Percentiles rank a stretch among this genome's conserved stretches.
Conservation (phyloP, 2,797 vertebrate genomes). For the Enteromius treurensis region DNA sequence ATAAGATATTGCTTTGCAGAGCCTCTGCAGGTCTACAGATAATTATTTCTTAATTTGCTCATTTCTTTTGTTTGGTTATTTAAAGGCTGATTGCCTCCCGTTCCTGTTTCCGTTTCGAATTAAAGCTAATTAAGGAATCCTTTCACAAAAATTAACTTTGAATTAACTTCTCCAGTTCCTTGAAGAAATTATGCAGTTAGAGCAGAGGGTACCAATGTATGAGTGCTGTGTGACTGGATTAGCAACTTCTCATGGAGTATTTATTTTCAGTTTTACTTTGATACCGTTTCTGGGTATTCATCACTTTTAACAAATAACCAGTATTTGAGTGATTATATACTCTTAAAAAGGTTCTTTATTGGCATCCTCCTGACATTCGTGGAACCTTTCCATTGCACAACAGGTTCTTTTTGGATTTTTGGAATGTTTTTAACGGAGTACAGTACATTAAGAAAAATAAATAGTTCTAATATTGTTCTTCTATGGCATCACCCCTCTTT, state of each 20-base stretch:
- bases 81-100: neutral
- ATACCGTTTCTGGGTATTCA: neutral
- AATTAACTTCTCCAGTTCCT: neutral
- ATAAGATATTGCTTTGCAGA: neutral
- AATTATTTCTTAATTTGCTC: conserved; percentile 1
- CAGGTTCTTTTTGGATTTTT: neutral
- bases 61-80: conserved; percentile 13
- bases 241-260: neutral
- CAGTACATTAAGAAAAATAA: neutral
- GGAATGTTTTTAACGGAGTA: neutral
- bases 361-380: neutral
- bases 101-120: neutral
- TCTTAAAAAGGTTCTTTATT: neutral
- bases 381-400: neutral
- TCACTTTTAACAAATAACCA: neutral
- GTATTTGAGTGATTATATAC: neutral
- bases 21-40: neutral
- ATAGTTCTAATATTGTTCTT: neutral
- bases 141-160: conserved; percentile 2
- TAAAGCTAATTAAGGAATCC: conserved; percentile 7
- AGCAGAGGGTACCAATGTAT: neutral
- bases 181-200: neutral
- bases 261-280: neutral
- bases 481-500: neutral
- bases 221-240: neutral